Evolutionary conservation across 2,113 vertebrate species (phyloP), one percentile per base, ranked within the genome.

Genomic region (Hassar affinis): DNA sequence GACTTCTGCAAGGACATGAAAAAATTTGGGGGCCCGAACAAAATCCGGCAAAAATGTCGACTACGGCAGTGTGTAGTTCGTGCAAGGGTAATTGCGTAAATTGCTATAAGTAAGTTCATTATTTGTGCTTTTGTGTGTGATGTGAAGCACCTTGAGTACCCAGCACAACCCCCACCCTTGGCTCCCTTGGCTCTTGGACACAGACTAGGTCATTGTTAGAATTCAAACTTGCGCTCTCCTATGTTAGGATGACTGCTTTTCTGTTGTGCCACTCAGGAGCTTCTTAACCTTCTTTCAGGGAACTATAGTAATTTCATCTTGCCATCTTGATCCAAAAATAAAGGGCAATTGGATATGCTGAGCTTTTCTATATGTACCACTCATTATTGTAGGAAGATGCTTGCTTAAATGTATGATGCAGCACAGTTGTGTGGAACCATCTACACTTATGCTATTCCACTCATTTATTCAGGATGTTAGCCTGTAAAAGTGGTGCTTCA

Each of bases 1-100:
- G 97, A 99, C 87, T 99, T 99, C 91, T 99, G 97, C 86, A 95
- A 96, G 35, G 97, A 99, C 93, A 99, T 99, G 97, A 99, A 99
- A 91, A 99, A 99, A 64, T 99, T 98, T 9, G 97, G 97, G n/a
- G 97, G 97, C 1, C 97, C 97, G 47, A 99, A 99, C 92, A 99
- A 98, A 91, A 98, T 99, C 88, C 92, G 97, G 1, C 97, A 99
- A 91, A 99, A 99, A 90, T 99, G 97, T 84, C 94, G 97, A 20
- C 93, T 98, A 52, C 93, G 97, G 33, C 97, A 99, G 86, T 99
- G 97, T 91, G 96, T 96, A 84, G 96, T 99, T 25, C 95, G 97
- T 69, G 97, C 97, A 4, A 94, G 97, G 91, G 97, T 98, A 89
- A 92, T 94, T 83, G 10, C 10, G 14, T 35, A 14, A 8, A 51